Base-by-base conservation (phyloP, 2,888 invertebrate species). In the Agrochola lychnidis region DNA sequence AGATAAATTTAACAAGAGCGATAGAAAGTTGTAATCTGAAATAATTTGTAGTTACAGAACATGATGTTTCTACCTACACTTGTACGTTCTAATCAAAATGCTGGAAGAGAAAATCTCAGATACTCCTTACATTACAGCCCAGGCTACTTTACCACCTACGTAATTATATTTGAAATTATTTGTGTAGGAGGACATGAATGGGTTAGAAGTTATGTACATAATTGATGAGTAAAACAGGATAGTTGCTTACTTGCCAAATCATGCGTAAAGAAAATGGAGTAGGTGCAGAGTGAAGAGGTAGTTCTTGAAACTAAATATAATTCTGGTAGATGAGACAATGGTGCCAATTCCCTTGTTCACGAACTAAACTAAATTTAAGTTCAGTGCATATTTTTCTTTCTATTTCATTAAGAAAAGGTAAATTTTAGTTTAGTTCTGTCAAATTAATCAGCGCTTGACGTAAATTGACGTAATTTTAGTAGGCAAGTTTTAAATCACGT, bases 121-220 rank as follows among this genome's bases (percentile, higher is more conserved):
- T 19, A 4, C 7, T 68, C 9, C 45, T 48, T 9, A 14, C 25
- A 30, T 72, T 78, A 69, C 56, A 57, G 9, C 12, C 4, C 30
- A n/a, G 16, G 42, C 42, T 51, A 59, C 48, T 68, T 69, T 78
- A 4, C 30, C 79, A 25, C 79, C 71, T 25, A 79, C 79, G 51
- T 70, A 36, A 71, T 79, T 77, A 70, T 53, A 71, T 79, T 45
- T 71, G 19, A 71, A 79, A 79, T 79, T n/a, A 71, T 79, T 77
- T 62, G 61, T 0, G 77, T 79, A n/a, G 79, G 72, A 61, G 53
- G 61, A 56, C 19, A 14, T 62, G 14, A 40, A 48, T 72, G n/a
- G 19, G 6, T 30, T 30, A 3, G 1, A n/a, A 61, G n/a, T 4
- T 71, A 16, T 16, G 57, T 57, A 22, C 25, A n/a, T 40, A 59